Base-by-base conservation (phyloP, 2,888 invertebrate species). In the Pardosa pseudoannulata region DNA sequence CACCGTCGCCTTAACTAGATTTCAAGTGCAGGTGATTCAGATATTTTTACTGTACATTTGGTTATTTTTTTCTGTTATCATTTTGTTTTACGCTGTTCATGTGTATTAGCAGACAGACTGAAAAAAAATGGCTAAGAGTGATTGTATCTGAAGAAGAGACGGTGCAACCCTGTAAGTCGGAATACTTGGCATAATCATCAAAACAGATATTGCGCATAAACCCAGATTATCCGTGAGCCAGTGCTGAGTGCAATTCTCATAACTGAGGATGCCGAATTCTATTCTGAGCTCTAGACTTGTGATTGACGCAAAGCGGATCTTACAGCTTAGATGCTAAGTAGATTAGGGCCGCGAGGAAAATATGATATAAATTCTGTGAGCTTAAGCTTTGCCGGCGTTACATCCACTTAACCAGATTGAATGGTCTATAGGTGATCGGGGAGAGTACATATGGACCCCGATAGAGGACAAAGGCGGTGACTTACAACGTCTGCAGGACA, bases 331-430 rank as follows among this genome's bases (percentile, higher is more conserved):
- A 78, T 78, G 56, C 70, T 81, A 81, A 81, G 81, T 68, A 81
- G 81, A 81, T 81, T 81, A 81, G n/a, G 7, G 41, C 70, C 46
- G 67, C 27, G 41, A 73, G 41, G 41, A 70, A 70, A 70, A 70
- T 70, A 70, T 70, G 80, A 36, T 41, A 62, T 74, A 74, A 64
- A 74, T 62, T 23, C 74, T 28, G 19, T 31, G 74, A 72, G 31
- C 28, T 50, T 67, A 80, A 50, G 50, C 73, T 36, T 62, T 62
- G 28, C 71, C 27, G 73, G 67, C 65, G 50, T 72, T 74, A 81
- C 81, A 75, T 74, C 73, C 81, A 81, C 81, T 81, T 81, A 81
- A 68, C 74, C 74, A 81, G 81, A 81, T 81, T 81, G 81, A 81
- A 74, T 62, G 31, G 56, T 62, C 74, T 29, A 46, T 56, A 67